Conservation (phyloP, 2,888 invertebrate species). For the Ormyrus nitidulus region DNA sequence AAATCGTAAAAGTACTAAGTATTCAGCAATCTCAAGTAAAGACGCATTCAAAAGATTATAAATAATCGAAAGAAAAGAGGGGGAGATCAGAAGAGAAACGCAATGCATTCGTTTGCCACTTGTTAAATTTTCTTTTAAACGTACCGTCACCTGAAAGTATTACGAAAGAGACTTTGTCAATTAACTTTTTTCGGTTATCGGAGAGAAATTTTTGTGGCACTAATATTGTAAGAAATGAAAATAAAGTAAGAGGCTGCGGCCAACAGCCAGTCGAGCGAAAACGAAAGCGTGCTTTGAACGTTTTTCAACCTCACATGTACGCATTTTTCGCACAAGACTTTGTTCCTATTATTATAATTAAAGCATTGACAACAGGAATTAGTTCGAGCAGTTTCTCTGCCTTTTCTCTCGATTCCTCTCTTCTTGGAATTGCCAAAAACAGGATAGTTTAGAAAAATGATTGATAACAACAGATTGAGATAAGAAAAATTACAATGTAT, state of each 20-base stretch:
- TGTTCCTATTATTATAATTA: conserved; percentile 68
- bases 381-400: conserved; percentile 43
- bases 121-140: too few species aligned
- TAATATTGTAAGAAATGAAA: conserved; percentile 13
- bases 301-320: conserved; percentile 69
- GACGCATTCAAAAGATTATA: conserved; percentile 58
- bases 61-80: conserved; percentile 59
- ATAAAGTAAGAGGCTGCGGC: conserved; percentile 16
- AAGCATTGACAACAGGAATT: conserved; percentile 33
- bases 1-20: conserved; percentile 46
- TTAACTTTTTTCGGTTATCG: conserved; percentile 34
- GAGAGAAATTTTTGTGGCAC: conserved; percentile 5
- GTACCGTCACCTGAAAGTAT: background rate
- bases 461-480: conserved; percentile 60
- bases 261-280: conserved; percentile 42
- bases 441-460: conserved; percentile 56
- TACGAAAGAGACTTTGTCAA: conserved; percentile 26
- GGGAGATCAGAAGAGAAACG: conserved; percentile 61
- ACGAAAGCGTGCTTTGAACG: conserved; percentile 64
- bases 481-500: conserved; percentile 57
- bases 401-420: conserved; percentile 57
- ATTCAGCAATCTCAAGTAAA: conserved; percentile 61
- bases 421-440: conserved; percentile 71
- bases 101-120: conserved; percentile 6
- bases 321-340: conserved; percentile 73